These are phyloP conservation scores for Drosophila nebulosa DNA, from an alignment of 1,140 invertebrate species.

Conservation along the genomic window DNA sequence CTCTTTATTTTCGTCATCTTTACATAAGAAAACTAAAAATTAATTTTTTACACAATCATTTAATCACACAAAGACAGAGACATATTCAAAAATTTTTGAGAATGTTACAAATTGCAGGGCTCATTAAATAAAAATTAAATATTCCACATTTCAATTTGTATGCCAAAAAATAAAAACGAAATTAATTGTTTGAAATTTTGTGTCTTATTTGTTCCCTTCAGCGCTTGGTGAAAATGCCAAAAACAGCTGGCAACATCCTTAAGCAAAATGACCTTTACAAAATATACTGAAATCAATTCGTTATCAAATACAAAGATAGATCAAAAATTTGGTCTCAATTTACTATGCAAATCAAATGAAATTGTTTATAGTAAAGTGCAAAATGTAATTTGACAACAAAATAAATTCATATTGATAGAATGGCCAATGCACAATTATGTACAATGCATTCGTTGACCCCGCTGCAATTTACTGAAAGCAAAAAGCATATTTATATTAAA, in stretches of 20 bases:
- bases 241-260: neutral
- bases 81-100: too few species aligned
- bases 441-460: slow-evolving; percentile 65
- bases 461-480: slow-evolving; percentile 23
- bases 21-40: too few species aligned
- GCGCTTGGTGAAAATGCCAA: neutral
- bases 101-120: slow-evolving; percentile 39
- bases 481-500: slow-evolving; percentile 58
- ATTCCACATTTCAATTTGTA: slow-evolving; percentile 25
- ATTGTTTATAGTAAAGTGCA: slow-evolving; percentile 6
- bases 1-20: too few species aligned
- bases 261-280: neutral
- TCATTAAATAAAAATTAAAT: slow-evolving; percentile 53
- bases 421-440: slow-evolving; percentile 43
- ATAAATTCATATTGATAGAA: slow-evolving; percentile 23
- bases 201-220: neutral
- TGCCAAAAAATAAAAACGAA: slow-evolving; percentile 1
- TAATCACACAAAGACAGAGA: too few species aligned
- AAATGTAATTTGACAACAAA: slow-evolving; percentile 11
- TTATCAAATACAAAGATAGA: neutral
- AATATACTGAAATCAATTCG: neutral
- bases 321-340: neutral
- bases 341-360: neutral
- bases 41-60: too few species aligned
- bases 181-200: neutral